Evolutionary conservation across 53 echinoderm and acorn worm genomes (phyloP), one percentile per base, ranked within the genome.

Genomic region (Hippasteria phrygiana): DNA sequence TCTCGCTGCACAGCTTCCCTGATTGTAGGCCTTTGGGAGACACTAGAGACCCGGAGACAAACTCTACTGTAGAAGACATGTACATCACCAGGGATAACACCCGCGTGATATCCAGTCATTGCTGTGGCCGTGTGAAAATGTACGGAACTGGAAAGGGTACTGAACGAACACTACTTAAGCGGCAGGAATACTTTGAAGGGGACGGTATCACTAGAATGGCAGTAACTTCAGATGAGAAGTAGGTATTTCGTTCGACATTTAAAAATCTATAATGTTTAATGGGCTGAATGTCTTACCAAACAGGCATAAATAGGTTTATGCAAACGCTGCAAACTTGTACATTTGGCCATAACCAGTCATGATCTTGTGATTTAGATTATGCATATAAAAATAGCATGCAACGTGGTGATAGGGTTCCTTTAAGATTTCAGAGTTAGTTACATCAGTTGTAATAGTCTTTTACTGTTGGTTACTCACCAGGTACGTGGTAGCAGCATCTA

Each of bases 201-300:
- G 66, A 47, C 10, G 27, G 63, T 14, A 46, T 88, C 54, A 43
- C 51, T 37, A 48, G 66, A 67, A 77, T 77, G 63, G 36, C 69
- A 12, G 75, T 88, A n/a, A 77, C 88, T 24, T 53, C 88, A 1
- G 76, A 88, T 47, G 88, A 88, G 29, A 88, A 36, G 78, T 80
- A 80, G 9, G 74, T 14, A 48, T 48, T 14, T 48, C 69, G 69
- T 67, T 34, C 34, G 34, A 33, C 16, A 8, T 11, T 5, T 45
- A 7, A 17, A 17, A 17, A 20, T 59, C 59, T 59, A 3, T 24
- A 24, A 18, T 2, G 3, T 24, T n/a, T 20, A 13, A 20, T n/a
- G 26, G 4, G 3, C 1, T 24, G 59, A 1, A 5, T 24, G 17
- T 2, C 10, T n/a, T 43, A n/a, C n/a, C n/a, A n/a, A n/a, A n/a